These are phyloP conservation scores for Magallana gigas DNA, from an alignment of 1,140 invertebrate species.

Conservation along the genomic window DNA sequence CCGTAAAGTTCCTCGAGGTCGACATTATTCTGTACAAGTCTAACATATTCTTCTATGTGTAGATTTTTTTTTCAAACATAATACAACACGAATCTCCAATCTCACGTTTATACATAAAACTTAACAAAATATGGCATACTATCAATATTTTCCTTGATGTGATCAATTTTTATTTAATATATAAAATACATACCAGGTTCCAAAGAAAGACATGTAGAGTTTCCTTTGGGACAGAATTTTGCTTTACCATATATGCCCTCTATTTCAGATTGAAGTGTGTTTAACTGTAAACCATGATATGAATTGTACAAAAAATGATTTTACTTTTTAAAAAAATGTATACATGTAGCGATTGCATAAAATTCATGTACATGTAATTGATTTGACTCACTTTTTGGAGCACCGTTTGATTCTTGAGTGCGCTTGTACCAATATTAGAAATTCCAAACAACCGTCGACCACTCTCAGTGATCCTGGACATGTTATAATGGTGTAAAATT, in stretches of 20 bases:
- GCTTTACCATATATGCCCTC: constrained; percentile 77
- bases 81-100: too few species aligned
- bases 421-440: constrained; percentile 88
- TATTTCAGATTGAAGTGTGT: constrained; percentile 75
- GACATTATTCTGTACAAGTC: constrained; percentile 68
- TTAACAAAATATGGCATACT: too few species aligned
- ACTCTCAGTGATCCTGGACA: constrained; percentile 85
- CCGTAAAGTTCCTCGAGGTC: constrained; percentile 65
- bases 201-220: constrained; percentile 66
- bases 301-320: not conserved
- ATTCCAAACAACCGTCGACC: constrained; percentile 87
- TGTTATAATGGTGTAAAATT: constrained; percentile 81
- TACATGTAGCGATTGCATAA: not conserved
- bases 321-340: not conserved
- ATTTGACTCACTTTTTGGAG: constrained; percentile 74
- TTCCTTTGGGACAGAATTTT: constrained; percentile 75
- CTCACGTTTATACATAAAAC: too few species aligned
- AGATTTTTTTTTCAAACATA: not conserved
- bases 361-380: too few species aligned
- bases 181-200: constrained; percentile 63
- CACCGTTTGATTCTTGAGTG: constrained; percentile 79
- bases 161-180: not conserved
- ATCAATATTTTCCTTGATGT: too few species aligned
- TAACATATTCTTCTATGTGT: constrained; percentile 47
- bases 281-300: constrained; percentile 66